Percentiles rank a stretch among this genome's conserved stretches.
These are phyloP conservation scores for Ganaspis brasiliensis DNA, from an alignment of 2,888 invertebrate genomes.

Conservation along the genomic window DNA sequence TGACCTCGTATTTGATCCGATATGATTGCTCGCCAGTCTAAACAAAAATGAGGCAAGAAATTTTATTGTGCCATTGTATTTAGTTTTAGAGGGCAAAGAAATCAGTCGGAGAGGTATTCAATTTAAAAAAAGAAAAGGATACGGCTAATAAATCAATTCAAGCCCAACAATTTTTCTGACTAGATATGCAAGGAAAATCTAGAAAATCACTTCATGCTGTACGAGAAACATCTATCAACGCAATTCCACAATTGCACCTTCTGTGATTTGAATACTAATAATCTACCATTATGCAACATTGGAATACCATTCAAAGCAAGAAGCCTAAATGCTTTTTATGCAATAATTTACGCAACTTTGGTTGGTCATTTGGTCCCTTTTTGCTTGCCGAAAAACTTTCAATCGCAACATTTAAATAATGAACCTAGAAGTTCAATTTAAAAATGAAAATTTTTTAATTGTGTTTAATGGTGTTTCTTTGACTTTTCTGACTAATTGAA, in stretches of 20 bases:
- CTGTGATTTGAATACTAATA: slow-evolving; percentile 28
- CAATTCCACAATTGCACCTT: slow-evolving; percentile 11
- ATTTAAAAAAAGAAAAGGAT: too few species aligned
- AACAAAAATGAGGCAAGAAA: not conserved
- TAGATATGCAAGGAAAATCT: too few species aligned
- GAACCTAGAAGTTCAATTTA: not conserved
- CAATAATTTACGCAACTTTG: slow-evolving; percentile 25
- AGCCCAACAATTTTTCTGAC: too few species aligned
- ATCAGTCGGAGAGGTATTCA: too few species aligned
- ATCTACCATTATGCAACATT: slow-evolving; percentile 16
- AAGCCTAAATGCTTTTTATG: slow-evolving; percentile 19
- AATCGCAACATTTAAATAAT: not conserved
- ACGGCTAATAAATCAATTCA: too few species aligned
- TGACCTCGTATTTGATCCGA: slow-evolving; percentile 26
- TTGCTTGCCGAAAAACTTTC: slow-evolving; percentile 4
- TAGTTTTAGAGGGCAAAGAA: too few species aligned
- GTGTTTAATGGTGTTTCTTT: not conserved
- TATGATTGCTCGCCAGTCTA: not conserved
- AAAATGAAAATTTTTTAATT: not conserved
- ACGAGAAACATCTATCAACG: not conserved
- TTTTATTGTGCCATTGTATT: not conserved
- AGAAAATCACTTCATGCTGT: not conserved
- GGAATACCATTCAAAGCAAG: slow-evolving; percentile 15
- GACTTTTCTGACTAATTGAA: slow-evolving; percentile 21
- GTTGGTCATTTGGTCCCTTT: not conserved